Conservation (phyloP, 2,888 invertebrate genomes). For the Physocephala rufipes region DNA sequence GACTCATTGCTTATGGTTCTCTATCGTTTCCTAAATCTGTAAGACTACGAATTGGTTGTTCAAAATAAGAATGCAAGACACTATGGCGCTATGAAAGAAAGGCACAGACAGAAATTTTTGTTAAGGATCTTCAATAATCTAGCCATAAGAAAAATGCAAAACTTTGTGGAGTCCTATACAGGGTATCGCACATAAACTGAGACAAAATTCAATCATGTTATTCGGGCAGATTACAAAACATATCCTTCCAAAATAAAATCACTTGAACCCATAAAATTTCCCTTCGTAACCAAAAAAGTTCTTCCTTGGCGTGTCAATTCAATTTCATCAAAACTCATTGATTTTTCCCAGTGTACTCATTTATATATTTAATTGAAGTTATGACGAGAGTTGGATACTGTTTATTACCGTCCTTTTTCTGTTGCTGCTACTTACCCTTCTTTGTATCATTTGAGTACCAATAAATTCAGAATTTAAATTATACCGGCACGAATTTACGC, state of each 20-base stretch:
- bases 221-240: no score
- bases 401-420: no score
- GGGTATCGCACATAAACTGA: no score
- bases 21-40: constrained; percentile 10
- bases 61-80: constrained; percentile 12
- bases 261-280: no score
- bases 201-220: no score
- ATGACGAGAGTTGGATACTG: background rate
- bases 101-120: no score
- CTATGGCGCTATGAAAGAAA: constrained; percentile 10
- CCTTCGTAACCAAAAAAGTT: no score
- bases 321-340: background rate
- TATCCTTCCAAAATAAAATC: no score
- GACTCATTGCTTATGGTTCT: constrained; percentile 2
- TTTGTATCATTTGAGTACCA: constrained; percentile 1
- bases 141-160: no score
- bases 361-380: background rate
- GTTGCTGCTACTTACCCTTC: background rate
- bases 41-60: constrained; percentile 1
- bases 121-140: no score
- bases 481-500: constrained; percentile 29
- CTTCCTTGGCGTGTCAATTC: no score
- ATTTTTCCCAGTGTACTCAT: background rate
- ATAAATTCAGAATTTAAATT: constrained; percentile 30
- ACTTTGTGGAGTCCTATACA: no score